phyloP scores from a whole-genome alignment of 1,140 invertebrate species.

The Drosophila pseudoananassae region DNA sequence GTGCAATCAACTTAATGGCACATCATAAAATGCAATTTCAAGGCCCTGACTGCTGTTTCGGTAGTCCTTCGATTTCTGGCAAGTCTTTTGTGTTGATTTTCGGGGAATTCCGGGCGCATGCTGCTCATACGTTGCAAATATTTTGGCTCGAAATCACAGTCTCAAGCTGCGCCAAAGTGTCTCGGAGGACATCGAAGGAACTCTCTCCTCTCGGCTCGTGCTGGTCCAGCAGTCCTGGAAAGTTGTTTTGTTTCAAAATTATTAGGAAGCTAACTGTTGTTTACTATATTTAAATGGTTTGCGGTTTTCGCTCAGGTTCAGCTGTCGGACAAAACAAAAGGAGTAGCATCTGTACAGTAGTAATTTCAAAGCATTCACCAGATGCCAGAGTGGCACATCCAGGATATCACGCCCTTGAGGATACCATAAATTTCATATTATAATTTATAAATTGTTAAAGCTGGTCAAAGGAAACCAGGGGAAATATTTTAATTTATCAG shows the following conservation, averaged over 20 bases:
- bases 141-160: conserved; percentile 59
- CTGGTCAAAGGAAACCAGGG: neutral
- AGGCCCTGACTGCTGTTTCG: conserved; percentile 67
- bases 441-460: no score
- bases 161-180: conserved; percentile 62
- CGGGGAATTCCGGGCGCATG: conserved; percentile 44
- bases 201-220: conserved; percentile 22
- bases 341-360: conserved; percentile 20
- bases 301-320: conserved; percentile 66
- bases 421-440: neutral
- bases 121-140: conserved; percentile 73
- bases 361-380: conserved; percentile 34
- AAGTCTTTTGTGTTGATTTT: conserved; percentile 45
- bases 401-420: conserved; percentile 15
- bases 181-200: conserved; percentile 21
- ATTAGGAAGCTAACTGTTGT: conserved; percentile 68
- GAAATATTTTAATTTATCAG: neutral
- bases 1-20: conserved; percentile 74
- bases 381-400: conserved; percentile 20
- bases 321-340: conserved; percentile 24
- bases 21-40: conserved; percentile 76
- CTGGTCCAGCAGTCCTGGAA: conserved; percentile 33
- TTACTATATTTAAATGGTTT: conserved; percentile 61
- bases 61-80: conserved; percentile 53
- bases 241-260: conserved; percentile 63